Percentiles rank a stretch among this genome's conserved stretches.
Conservation (phyloP, 2,113 vertebrate genomes). For the Lophius piscatorius region DNA sequence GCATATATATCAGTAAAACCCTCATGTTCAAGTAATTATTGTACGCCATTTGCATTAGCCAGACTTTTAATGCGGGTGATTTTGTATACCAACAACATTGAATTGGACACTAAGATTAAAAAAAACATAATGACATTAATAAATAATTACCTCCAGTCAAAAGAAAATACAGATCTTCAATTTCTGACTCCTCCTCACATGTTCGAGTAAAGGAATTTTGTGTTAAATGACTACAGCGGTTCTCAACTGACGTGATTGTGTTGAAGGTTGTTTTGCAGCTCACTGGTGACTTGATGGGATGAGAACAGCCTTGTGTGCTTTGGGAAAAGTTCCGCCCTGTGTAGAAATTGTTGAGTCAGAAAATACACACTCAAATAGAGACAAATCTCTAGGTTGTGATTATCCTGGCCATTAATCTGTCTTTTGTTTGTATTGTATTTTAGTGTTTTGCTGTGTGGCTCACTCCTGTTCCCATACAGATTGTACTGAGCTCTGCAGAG, state of each 20-base stretch:
- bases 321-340: constrained; percentile 32
- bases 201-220: too few relatives aligned
- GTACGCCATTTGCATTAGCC: too few relatives aligned
- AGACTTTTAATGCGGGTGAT: too few relatives aligned
- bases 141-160: too few relatives aligned
- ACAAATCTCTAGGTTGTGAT: constrained; percentile 56
- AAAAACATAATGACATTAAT: too few relatives aligned
- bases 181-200: not conserved
- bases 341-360: constrained; percentile 49
- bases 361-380: constrained; percentile 51
- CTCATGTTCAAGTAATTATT: too few relatives aligned
- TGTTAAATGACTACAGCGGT: too few relatives aligned
- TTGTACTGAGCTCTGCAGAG: constrained; percentile 42
- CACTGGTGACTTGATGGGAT: constrained; percentile 19
- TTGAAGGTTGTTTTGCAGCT: constrained; percentile 18
- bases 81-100: too few relatives aligned
- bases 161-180: not conserved
- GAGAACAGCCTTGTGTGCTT: constrained; percentile 17
- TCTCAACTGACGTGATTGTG: not conserved
- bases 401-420: constrained; percentile 63
- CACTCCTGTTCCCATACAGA: constrained; percentile 26
- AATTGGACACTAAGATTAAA: too few relatives aligned
- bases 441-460: constrained; percentile 29
- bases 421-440: constrained; percentile 67
- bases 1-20: too few relatives aligned